Base-by-base conservation (phyloP, 2,113 vertebrate genomes). In the Larimichthys crocea region DNA sequence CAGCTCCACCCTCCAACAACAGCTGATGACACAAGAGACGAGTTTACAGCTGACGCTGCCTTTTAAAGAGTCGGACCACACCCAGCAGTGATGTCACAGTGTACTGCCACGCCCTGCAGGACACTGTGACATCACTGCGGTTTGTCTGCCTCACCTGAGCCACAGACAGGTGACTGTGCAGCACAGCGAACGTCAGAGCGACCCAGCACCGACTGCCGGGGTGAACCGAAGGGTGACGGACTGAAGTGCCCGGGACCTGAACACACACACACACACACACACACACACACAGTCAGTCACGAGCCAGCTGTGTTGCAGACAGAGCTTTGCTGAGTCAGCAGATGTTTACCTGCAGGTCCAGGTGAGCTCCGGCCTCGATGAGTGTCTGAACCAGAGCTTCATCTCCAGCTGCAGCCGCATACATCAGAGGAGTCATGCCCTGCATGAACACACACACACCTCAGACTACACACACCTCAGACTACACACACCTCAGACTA, bases 341-440 rank as follows among this genome's bases (percentile, higher is more conserved):
- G 46, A 2, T 15, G 50, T 26, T 75, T 87, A 94, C 95, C 91
- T 89, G 89, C 74, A 94, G 68, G 68, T 95, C 96, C 85, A 98
- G 87, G 83, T 96, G 95, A 48, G 97, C 97, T 49, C 97, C 96
- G 0, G 97, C 97, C 22, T 99, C 92, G 6, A 98, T 94, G n/a
- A 99, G 90, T 96, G 98, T 97, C 89, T 99, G 98, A 19, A 99
- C 98, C 96, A 98, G 95, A 8, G 97, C 97, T 86, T 99, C 98
- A 7, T 99, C 98, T 80, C 98, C 98, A 2, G 96, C 95, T 56
- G 97, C 96, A 15, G 98, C 96, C 82, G 98, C 97, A 0, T 97
- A 98, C 98, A 99, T 99, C 11, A 99, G 93, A 0, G 97, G 97
- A 7, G 96, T 98, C 97, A 98, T 96, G 1, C 98, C 98, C 97